Percentiles rank a stretch among this genome's conserved stretches.
phyloP scores from a whole-genome alignment of 2,113 vertebrate species.

The Eulemur macaco region DNA sequence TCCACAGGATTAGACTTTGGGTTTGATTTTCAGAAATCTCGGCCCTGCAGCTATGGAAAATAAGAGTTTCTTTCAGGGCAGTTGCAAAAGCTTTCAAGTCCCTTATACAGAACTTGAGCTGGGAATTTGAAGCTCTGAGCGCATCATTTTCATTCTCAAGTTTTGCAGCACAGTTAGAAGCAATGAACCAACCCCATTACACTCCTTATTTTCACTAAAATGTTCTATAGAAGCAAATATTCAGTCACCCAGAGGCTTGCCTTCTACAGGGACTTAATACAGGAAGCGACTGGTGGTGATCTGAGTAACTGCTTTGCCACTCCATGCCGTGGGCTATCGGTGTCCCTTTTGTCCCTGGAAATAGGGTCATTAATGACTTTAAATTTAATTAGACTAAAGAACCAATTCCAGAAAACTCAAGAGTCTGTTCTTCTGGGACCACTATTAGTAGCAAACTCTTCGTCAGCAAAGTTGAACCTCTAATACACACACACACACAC shows the following conservation, averaged over 20 bases:
- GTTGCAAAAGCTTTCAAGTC: background rate
- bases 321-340: background rate
- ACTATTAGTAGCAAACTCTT: background rate
- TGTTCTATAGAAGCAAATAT: background rate
- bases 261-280: background rate
- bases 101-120: background rate
- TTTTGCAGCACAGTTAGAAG: background rate
- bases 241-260: background rate
- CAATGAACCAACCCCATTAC: background rate
- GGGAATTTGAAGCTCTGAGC: background rate
- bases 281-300: background rate
- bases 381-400: conserved; percentile 23
- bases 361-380: background rate
- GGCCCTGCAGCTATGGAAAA: background rate
- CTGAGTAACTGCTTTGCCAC: background rate
- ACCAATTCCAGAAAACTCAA: background rate
- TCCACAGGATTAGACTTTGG: background rate
- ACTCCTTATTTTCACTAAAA: background rate
- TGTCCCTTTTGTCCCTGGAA: background rate
- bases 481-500: background rate
- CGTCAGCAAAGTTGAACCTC: background rate
- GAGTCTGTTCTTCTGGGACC: background rate
- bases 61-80: background rate
- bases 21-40: background rate
- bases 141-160: background rate